These are phyloP conservation scores for Caretta caretta DNA, from an alignment of 2,113 vertebrate species.

Conservation along the genomic window DNA sequence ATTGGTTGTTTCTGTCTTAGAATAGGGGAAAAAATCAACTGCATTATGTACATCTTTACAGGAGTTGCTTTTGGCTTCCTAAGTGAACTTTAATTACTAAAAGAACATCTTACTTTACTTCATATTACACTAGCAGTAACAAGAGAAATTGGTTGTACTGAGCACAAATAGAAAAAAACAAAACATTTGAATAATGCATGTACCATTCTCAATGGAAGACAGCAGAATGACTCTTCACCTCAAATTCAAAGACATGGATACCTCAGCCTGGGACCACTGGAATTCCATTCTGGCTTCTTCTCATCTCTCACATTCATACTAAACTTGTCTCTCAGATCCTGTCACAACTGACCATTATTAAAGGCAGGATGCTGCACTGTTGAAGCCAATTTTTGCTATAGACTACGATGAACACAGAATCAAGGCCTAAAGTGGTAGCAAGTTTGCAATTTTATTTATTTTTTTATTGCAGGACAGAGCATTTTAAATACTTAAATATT, in stretches of 20 bases:
- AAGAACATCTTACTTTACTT: not conserved
- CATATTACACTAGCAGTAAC: not conserved
- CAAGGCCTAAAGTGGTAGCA: not conserved
- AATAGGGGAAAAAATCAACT: not conserved
- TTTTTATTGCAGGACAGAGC: not conserved
- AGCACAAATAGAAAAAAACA: not conserved
- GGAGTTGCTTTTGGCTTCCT: not conserved
- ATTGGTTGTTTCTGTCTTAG: not conserved
- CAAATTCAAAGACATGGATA: not conserved
- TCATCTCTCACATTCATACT: not conserved
- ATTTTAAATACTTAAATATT: not conserved
- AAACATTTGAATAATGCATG: not conserved
- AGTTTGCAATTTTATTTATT: not conserved
- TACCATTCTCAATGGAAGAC: not conserved
- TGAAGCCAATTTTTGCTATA: not conserved
- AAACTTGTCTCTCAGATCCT: not conserved
- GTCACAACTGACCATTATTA: not conserved
- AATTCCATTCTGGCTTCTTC: not conserved
- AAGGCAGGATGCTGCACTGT: not conserved
- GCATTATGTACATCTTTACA: fast-evolving
- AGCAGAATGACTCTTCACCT: not conserved
- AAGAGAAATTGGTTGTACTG: not conserved
- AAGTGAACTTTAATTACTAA: not conserved
- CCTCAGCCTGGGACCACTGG: not conserved
- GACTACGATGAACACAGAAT: not conserved